Percentiles rank a stretch among this genome's conserved stretches.
These are phyloP conservation scores for Heliconius melpomene DNA, from an alignment of 1,140 invertebrate species.

Conservation along the genomic window DNA sequence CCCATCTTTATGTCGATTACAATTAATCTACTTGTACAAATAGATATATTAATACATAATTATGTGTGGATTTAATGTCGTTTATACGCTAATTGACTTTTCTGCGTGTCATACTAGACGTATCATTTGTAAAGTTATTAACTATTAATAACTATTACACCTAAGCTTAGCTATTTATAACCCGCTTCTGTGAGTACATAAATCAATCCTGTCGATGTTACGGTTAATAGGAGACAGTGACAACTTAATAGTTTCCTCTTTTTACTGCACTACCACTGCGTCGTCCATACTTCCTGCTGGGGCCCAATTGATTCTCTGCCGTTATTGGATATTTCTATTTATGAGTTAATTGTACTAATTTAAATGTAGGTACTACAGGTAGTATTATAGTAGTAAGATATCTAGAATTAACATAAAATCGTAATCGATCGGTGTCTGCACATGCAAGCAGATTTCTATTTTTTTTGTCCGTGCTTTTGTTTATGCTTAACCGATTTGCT, in stretches of 20 bases:
- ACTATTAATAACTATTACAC: not conserved
- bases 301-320: conserved; percentile 44
- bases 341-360: not conserved
- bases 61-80: not conserved
- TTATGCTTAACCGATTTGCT: too few relatives aligned
- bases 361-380: not conserved
- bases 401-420: too few relatives aligned
- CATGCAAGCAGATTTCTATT: too few relatives aligned
- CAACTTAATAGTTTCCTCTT: conserved; percentile 76
- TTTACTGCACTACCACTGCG: conserved; percentile 54
- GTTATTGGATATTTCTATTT: conserved; percentile 8
- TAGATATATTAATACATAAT: too few relatives aligned
- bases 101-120: not conserved
- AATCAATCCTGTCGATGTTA: conserved; percentile 65
- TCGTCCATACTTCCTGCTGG: conserved; percentile 59
- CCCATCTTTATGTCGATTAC: too few relatives aligned
- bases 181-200: conserved; percentile 46
- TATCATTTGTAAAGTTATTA: not conserved
- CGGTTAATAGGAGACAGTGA: conserved; percentile 64
- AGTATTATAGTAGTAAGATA: not conserved
- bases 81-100: not conserved
- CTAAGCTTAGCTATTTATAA: conserved; percentile 30
- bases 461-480: too few relatives aligned
- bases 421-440: too few relatives aligned
- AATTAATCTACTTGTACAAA: too few relatives aligned